A percentile compares a stretch with the other conserved stretches of the same genome.
Conservation (phyloP, 2,888 invertebrate species). For the Rhyacophila evoluta region DNA sequence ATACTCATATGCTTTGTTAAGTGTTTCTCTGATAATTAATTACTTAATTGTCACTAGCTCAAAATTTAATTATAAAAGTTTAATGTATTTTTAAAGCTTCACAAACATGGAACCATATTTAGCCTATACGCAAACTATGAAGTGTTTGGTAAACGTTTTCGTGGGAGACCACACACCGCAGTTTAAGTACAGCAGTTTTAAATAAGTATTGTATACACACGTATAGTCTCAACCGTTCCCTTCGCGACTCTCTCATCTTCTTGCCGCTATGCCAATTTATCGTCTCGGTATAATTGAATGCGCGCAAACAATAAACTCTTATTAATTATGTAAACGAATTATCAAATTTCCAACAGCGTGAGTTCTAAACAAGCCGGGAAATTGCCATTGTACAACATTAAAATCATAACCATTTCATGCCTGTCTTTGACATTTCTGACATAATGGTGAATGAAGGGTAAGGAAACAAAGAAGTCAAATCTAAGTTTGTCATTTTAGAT, state of each 20-base stretch:
- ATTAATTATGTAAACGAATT: conserved; percentile 24
- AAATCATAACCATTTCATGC: background rate
- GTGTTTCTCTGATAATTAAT: no score
- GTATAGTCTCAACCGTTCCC: background rate
- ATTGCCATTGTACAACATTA: background rate
- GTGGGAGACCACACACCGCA: background rate
- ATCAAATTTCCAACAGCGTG: background rate
- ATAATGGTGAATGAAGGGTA: no score
- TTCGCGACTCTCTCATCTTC: background rate
- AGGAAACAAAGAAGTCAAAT: no score
- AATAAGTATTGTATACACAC: background rate
- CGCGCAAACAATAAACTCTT: conserved; percentile 11
- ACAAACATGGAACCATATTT: no score
- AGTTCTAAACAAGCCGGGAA: background rate
- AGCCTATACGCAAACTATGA: no score
- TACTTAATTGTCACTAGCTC: no score
- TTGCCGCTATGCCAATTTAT: background rate
- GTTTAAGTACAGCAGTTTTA: background rate
- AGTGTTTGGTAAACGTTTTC: background rate
- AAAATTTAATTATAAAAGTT: no score
- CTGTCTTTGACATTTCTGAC: background rate
- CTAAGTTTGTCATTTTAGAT: no score
- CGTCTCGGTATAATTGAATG: conserved; percentile 13
- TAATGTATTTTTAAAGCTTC: no score
- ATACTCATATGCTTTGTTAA: no score